Conservation (phyloP, 2,888 invertebrate species). For the Crocallis elinguaria region DNA sequence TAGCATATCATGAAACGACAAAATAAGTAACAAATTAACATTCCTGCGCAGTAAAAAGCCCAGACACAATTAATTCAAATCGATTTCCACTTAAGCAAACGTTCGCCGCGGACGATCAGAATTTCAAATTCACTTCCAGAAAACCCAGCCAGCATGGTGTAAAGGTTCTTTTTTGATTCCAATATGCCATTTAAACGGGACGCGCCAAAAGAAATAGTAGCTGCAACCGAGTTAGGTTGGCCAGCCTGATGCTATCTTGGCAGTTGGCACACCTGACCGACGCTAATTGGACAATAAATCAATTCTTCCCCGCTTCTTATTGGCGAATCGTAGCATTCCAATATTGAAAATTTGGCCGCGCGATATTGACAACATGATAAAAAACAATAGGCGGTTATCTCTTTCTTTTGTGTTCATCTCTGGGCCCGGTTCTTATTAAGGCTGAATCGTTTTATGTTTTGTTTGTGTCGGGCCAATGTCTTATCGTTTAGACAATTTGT, state of each 20-base stretch:
- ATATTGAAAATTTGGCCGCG: slow-evolving; percentile 85
- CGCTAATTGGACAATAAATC: slow-evolving; percentile 86
- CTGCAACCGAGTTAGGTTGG: slow-evolving; percentile 79
- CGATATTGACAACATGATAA: slow-evolving; percentile 85
- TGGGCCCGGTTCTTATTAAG: slow-evolving; percentile 80
- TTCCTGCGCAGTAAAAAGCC: slow-evolving; percentile 65
- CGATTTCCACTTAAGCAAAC: slow-evolving; percentile 78
- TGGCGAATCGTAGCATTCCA: slow-evolving; percentile 84
- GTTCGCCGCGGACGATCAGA: slow-evolving; percentile 75
- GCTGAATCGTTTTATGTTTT: slow-evolving; percentile 75
- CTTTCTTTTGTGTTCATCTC: slow-evolving; percentile 84
- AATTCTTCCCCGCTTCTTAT: slow-evolving; percentile 84
- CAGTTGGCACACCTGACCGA: slow-evolving; percentile 85
- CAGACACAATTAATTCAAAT: slow-evolving; percentile 79
- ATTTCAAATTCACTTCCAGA: slow-evolving; percentile 80
- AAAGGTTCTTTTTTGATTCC: slow-evolving; percentile 82
- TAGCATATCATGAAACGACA: slow-evolving; percentile 40
- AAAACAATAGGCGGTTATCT: slow-evolving; percentile 83
- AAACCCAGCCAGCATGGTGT: slow-evolving; percentile 76
- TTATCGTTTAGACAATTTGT: slow-evolving; percentile 83
- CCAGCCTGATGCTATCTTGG: slow-evolving; percentile 83
- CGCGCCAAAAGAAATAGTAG: slow-evolving; percentile 82
- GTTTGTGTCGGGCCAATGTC: slow-evolving; percentile 72
- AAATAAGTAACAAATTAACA: slow-evolving; percentile 75
- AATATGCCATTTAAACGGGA: slow-evolving; percentile 81